Percentiles rank a stretch among this genome's conserved stretches.
phyloP scores from a whole-genome alignment of 2,113 vertebrate genomes.

The Petaurus breviceps region DNA sequence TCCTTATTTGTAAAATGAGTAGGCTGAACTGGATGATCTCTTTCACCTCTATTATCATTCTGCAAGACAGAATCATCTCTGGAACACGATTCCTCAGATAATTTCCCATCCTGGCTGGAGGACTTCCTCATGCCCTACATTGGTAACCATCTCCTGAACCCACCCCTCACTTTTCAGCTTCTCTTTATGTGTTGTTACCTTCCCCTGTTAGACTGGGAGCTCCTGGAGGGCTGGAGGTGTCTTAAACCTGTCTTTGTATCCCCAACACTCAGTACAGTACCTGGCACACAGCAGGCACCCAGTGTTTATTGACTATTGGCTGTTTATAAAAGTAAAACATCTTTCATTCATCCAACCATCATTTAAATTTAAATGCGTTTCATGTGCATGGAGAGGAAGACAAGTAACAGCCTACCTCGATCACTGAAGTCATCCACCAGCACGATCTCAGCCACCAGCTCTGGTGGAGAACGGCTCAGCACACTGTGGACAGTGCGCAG shows the following conservation, averaged over 20 bases:
- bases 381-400: neutral
- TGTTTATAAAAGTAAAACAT: neutral
- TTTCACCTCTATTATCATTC: neutral
- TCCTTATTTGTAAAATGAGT: neutral
- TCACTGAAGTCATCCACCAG: constrained; percentile 99
- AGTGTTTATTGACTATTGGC: no score
- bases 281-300: neutral
- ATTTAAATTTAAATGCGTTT: neutral
- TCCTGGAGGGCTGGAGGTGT: neutral
- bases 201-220: neutral
- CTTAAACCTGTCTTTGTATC: neutral
- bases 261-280: fast-evolving
- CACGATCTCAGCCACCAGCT: constrained; percentile 94
- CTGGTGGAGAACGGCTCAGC: constrained; percentile 94
- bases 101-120: neutral
- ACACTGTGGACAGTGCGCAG: constrained; percentile 97
- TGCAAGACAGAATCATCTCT: neutral
- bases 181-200: neutral
- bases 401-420: constrained; percentile 87
- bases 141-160: neutral
- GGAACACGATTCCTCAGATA: neutral
- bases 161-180: neutral
- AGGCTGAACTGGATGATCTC: neutral
- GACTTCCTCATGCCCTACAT: neutral
- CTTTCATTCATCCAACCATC: neutral